Conservation (phyloP, 2,888 invertebrate species). For the Margaritifera margaritifera region DNA sequence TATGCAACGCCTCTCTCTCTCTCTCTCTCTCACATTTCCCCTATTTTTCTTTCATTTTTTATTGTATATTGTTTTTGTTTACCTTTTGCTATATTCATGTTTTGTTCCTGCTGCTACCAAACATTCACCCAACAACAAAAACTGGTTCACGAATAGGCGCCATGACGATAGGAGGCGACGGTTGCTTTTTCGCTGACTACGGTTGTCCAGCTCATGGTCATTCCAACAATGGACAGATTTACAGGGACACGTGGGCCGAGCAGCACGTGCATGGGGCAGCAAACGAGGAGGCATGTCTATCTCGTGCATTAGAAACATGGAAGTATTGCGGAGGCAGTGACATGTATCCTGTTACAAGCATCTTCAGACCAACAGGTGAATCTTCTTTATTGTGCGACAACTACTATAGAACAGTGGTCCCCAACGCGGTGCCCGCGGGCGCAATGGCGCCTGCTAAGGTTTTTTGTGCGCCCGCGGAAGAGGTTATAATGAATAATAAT, state of each 20-base stretch:
- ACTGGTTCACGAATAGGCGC: constrained; percentile 30
- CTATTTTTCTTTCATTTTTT: too few relatives aligned
- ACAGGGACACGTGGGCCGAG: constrained; percentile 40
- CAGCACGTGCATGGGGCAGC: constrained; percentile 17
- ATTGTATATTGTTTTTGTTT: too few relatives aligned
- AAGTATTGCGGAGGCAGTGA: constrained; percentile 35
- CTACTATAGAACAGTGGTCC: too few relatives aligned
- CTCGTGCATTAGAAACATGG: constrained; percentile 37
- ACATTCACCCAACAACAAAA: too few relatives aligned
- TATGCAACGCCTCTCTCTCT: too few relatives aligned
- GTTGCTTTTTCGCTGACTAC: constrained; percentile 42
- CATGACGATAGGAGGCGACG: constrained; percentile 42
- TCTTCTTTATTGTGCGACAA: background rate
- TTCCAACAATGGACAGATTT: constrained; percentile 22
- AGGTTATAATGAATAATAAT: too few relatives aligned
- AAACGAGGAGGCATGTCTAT: constrained; percentile 38
- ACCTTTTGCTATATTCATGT: too few relatives aligned
- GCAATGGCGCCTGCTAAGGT: too few relatives aligned
- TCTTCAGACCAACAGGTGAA: constrained; percentile 52
- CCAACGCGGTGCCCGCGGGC: too few relatives aligned
- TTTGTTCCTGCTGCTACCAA: too few relatives aligned
- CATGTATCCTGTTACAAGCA: constrained; percentile 39
- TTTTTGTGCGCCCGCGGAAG: too few relatives aligned
- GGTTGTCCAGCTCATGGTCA: constrained; percentile 43
- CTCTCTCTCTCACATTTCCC: too few relatives aligned